phyloP scores from a whole-genome alignment of 2,113 vertebrate species.

The Plestiodon gilberti region DNA sequence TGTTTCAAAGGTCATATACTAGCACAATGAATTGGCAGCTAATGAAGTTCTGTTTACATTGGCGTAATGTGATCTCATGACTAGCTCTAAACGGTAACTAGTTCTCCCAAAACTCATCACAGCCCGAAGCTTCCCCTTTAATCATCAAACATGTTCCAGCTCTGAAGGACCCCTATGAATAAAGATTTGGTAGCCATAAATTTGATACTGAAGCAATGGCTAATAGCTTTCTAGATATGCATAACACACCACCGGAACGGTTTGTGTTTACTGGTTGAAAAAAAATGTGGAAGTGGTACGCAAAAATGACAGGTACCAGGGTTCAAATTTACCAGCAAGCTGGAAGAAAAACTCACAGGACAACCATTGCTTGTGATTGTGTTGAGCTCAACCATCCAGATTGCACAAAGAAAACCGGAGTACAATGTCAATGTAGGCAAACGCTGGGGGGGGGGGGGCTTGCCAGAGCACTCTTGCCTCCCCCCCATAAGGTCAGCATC shows the following conservation, averaged over 20 bases:
- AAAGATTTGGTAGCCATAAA: neutral
- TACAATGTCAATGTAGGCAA: too few relatives aligned
- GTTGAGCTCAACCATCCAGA: too few relatives aligned
- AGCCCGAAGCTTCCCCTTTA: neutral
- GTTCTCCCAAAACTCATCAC: too few relatives aligned
- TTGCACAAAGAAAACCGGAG: too few relatives aligned
- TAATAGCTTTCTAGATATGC: neutral
- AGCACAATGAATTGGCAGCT: too few relatives aligned
- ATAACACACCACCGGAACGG: neutral
- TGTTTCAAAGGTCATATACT: too few relatives aligned
- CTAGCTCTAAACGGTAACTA: neutral
- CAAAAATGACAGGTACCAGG: neutral
- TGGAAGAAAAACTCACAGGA: neutral
- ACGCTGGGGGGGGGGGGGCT: too few relatives aligned
- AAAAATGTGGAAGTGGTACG: too few relatives aligned
- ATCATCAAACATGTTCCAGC: neutral
- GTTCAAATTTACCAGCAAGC: conserved; percentile 1
- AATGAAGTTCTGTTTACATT: neutral
- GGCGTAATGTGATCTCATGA: neutral
- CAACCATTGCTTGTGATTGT: too few relatives aligned
- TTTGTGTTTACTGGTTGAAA: neutral
- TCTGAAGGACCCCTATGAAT: neutral
- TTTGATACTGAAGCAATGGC: neutral
- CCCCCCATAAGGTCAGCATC: too few relatives aligned
- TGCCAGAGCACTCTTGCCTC: too few relatives aligned